Evolutionary conservation across 2,797 vertebrate genomes (phyloP).

Genomic region (Rhabdomys pumilio): DNA sequence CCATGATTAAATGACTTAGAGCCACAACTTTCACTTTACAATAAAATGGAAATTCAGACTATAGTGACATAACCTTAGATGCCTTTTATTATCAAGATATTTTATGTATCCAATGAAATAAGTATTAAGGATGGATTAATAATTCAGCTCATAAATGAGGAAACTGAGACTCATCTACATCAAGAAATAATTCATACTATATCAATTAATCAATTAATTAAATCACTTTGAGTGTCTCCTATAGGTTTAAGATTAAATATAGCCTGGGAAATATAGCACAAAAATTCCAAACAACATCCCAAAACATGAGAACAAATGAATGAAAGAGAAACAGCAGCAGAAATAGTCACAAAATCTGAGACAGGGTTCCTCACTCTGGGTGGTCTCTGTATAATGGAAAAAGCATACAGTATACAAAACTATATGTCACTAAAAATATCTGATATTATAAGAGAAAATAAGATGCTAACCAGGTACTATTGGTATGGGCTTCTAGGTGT

Average conservation of each 20-base stretch:
- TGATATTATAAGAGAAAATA: not conserved
- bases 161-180: conserved; percentile 29
- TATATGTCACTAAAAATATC: not conserved
- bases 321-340: not conserved
- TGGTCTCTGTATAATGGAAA: not conserved
- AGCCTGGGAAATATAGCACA: not conserved
- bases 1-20: conserved; percentile 58
- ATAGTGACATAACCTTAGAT: not conserved
- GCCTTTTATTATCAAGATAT: conserved; percentile 11
- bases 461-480: not conserved
- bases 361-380: not conserved
- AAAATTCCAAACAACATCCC: not conserved
- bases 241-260: not conserved
- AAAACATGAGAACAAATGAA: not conserved
- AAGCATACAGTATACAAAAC: not conserved
- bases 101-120: conserved; percentile 38
- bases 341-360: not conserved
- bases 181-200: not conserved
- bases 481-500: not conserved
- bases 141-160: conserved; percentile 35
- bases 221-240: not conserved
- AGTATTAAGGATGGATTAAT: not conserved
- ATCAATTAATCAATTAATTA: not conserved
- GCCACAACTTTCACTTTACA: not conserved
- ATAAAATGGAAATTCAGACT: conserved; percentile 44